These are phyloP conservation scores for Mesitornis unicolor DNA, from an alignment of 2,113 vertebrate genomes.

Conservation along the genomic window DNA sequence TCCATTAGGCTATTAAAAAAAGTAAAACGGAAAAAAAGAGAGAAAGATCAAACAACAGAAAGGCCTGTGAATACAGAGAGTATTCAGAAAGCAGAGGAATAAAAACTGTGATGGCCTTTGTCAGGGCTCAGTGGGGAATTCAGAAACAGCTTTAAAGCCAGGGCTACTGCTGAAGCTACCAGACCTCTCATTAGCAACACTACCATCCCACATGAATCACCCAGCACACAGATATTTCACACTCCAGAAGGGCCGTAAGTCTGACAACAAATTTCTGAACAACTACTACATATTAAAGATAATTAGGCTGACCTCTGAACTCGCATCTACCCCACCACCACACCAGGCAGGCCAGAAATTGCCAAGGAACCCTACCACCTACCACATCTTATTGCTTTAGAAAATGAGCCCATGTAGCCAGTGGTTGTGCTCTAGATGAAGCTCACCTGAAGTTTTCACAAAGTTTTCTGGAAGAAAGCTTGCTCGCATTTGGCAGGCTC, in stretches of 20 bases:
- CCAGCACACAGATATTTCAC: not conserved
- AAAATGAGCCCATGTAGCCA: not conserved
- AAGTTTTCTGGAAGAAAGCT: conserved; percentile 14
- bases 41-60: not conserved
- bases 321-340: not conserved
- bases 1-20: not conserved
- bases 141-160: not conserved
- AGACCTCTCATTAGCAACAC: not conserved
- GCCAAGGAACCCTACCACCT: not conserved
- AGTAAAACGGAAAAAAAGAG: rapidly evolving
- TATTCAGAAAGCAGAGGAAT: not conserved
- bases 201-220: not conserved
- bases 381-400: not conserved
- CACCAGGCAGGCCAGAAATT: not conserved
- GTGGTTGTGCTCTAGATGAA: conserved; percentile 2
- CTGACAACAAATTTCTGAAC: not conserved
- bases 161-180: not conserved
- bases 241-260: not conserved
- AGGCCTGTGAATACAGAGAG: not conserved
- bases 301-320: not conserved
- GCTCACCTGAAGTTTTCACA: not conserved
- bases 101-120: not conserved
- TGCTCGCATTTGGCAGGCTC: not conserved
- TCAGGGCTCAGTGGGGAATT: not conserved
- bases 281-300: not conserved